These are phyloP conservation scores for Buteo buteo DNA, from an alignment of 2,113 vertebrate genomes.

Conservation along the genomic window DNA sequence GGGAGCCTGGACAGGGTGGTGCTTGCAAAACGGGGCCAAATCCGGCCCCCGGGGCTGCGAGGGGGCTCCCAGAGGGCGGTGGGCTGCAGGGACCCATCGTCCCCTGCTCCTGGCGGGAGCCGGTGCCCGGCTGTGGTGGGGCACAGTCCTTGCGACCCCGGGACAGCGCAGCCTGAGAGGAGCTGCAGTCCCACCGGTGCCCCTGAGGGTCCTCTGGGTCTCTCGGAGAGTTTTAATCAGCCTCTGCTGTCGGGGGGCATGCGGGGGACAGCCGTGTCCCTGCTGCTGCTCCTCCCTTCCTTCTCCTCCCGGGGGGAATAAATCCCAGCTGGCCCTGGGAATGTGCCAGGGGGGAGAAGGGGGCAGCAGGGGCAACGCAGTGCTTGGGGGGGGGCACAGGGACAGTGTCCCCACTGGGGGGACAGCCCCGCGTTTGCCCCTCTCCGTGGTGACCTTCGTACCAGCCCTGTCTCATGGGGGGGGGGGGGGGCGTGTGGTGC, in stretches of 20 bases:
- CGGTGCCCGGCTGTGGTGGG: accelerated
- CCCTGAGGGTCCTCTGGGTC: background rate
- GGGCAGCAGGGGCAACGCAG: background rate
- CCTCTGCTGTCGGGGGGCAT: background rate
- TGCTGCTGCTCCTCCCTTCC: background rate
- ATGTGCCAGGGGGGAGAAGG: no score
- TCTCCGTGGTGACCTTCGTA: no score
- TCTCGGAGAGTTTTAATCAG: background rate
- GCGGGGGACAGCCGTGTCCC: background rate
- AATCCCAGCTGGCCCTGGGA: background rate
- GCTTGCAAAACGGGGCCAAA: accelerated
- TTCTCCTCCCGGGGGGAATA: background rate
- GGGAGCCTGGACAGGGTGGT: background rate
- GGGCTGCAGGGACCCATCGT: background rate
- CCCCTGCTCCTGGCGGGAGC: background rate
- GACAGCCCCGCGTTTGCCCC: no score
- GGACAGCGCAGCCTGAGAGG: accelerated
- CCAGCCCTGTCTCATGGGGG: no score
- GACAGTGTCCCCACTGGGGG: no score
- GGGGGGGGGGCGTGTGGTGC: no score
- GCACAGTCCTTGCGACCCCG: background rate
- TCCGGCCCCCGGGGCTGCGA: accelerated
- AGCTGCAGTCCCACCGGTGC: accelerated
- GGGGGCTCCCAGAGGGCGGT: background rate
- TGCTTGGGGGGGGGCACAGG: no score